Evolutionary conservation across 2,113 vertebrate genomes (phyloP).

Genomic region (Brevimyrus niger): DNA sequence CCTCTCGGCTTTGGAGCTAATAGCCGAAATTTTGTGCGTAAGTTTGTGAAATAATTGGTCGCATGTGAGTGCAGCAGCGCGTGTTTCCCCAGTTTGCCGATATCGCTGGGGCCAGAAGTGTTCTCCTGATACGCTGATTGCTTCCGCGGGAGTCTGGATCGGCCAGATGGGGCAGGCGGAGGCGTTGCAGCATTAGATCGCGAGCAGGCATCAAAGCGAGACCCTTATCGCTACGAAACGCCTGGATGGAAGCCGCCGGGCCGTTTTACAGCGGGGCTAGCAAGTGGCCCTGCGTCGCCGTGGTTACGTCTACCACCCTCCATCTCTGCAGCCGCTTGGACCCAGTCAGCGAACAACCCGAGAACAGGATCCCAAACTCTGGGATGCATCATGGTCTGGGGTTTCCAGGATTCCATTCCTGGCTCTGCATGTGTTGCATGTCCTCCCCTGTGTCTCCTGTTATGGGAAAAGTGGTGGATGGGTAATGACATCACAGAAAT

Average conservation of each 20-base stretch:
- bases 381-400: background rate
- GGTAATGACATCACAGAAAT: background rate
- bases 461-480: background rate
- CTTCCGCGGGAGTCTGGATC: slow-evolving; percentile 50
- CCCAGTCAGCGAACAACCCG: background rate
- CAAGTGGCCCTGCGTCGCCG: slow-evolving; percentile 29
- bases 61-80: slow-evolving; percentile 62
- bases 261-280: slow-evolving; percentile 22
- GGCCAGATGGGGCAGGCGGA: slow-evolving; percentile 38
- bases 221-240: slow-evolving; percentile 38
- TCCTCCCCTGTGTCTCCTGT: background rate
- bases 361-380: background rate
- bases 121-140: slow-evolving; percentile 61
- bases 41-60: slow-evolving; percentile 63
- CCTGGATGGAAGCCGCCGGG: slow-evolving; percentile 32
- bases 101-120: slow-evolving; percentile 53
- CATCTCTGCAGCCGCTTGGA: background rate
- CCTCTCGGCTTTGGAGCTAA: slow-evolving; percentile 59
- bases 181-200: slow-evolving; percentile 46
- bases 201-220: slow-evolving; percentile 37
- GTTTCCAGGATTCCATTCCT: background rate
- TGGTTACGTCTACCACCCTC: background rate
- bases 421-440: background rate
- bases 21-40: slow-evolving; percentile 52
- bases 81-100: slow-evolving; percentile 60